These are phyloP conservation scores for Amblyraja radiata DNA, from an alignment of 2,797 vertebrate species.

Conservation along the genomic window DNA sequence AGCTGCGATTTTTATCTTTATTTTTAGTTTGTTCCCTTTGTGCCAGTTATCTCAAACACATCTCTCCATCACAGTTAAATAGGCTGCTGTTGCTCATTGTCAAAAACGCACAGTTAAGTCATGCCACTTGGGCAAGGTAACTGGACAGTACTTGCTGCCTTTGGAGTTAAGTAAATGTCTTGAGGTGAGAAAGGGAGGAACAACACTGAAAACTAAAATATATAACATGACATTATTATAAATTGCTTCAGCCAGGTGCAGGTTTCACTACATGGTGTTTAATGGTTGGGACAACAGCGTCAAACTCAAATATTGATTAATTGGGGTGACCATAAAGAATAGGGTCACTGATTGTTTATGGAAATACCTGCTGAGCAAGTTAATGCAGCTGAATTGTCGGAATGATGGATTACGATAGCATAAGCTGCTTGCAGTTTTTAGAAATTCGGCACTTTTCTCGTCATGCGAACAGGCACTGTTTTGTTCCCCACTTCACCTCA, in stretches of 20 bases:
- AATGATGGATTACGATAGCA: conserved; percentile 15
- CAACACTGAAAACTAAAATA: not conserved
- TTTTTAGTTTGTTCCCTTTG: conserved; percentile 28
- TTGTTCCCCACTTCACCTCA: not conserved
- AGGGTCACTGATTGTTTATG: not conserved
- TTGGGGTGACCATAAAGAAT: not conserved
- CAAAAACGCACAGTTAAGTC: not conserved
- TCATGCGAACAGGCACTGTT: not conserved
- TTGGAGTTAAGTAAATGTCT: not conserved
- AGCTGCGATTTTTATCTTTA: conserved; percentile 15
- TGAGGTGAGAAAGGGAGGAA: not conserved
- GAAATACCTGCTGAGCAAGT: not conserved
- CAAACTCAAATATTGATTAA: not conserved
- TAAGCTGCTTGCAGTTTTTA: not conserved
- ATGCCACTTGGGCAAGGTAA: not conserved
- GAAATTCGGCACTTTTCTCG: not conserved
- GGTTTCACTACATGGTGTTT: not conserved
- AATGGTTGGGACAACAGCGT: not conserved
- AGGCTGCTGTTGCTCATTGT: not conserved
- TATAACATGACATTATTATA: not conserved
- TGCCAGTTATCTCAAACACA: not conserved
- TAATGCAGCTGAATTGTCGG: conserved; percentile 1
- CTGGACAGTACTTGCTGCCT: not conserved
- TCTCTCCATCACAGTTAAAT: not conserved
- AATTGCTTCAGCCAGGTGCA: not conserved